Percentiles rank a stretch among this genome's conserved stretches.
Evolutionary conservation across 1,140 invertebrate genomes (phyloP).

Genomic region (Neuroterus valhalla): DNA sequence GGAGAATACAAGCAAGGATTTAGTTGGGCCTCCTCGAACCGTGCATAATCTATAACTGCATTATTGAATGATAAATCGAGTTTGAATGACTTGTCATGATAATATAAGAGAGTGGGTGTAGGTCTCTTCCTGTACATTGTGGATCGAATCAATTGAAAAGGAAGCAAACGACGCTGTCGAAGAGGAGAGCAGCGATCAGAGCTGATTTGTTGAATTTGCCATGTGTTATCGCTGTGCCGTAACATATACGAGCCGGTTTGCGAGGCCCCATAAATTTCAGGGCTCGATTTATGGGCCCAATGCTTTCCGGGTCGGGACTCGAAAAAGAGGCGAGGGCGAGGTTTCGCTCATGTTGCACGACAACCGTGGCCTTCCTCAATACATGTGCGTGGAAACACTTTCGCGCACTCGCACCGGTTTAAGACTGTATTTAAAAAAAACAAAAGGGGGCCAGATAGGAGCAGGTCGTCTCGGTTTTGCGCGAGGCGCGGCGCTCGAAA

Average conservation of each 20-base stretch:
- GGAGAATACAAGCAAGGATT: too few relatives aligned
- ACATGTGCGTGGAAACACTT: constrained; percentile 30
- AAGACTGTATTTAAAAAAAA: neutral
- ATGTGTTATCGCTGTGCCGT: constrained; percentile 8
- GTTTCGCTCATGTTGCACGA: constrained; percentile 27
- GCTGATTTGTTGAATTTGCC: neutral
- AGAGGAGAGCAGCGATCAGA: constrained; percentile 6
- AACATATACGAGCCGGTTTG: constrained; percentile 1
- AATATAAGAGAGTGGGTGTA: neutral
- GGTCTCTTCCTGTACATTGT: neutral
- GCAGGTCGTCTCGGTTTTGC: constrained; percentile 26
- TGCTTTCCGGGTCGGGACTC: constrained; percentile 16
- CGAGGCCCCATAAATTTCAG: neutral
- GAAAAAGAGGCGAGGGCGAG: constrained; percentile 13
- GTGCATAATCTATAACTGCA: too few relatives aligned
- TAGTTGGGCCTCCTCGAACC: too few relatives aligned
- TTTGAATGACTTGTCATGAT: neutral
- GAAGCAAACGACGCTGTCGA: neutral
- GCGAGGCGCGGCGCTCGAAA: constrained; percentile 32
- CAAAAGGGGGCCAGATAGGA: neutral
- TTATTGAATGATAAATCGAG: neutral
- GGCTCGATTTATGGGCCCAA: constrained; percentile 6
- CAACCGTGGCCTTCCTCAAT: constrained; percentile 43
- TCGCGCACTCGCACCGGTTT: constrained; percentile 23
- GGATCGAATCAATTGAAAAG: neutral